Percentiles rank a stretch among this genome's conserved stretches.
These are phyloP conservation scores for Fragum sueziense DNA, from an alignment of 2,888 invertebrate species.

Conservation along the genomic window DNA sequence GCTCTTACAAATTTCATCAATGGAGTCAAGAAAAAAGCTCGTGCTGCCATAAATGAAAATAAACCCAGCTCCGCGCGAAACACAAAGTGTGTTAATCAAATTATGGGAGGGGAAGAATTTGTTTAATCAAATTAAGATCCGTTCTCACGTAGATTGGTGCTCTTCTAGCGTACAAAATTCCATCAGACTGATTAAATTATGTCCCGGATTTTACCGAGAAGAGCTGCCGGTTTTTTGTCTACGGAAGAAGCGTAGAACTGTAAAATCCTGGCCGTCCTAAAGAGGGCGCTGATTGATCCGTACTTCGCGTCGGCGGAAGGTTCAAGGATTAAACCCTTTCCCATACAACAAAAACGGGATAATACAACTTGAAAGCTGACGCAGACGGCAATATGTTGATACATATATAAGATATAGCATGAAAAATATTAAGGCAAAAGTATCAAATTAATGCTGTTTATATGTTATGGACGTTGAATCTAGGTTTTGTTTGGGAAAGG, in stretches of 20 bases:
- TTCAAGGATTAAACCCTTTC: no score
- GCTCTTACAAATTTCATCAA: background rate
- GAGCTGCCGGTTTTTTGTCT: conserved; percentile 14
- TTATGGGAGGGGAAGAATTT: conserved; percentile 52
- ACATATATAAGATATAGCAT: no score
- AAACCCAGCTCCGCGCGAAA: conserved; percentile 47
- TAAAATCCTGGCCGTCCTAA: background rate
- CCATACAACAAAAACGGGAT: no score
- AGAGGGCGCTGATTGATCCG: no score
- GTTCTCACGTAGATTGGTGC: conserved; percentile 44
- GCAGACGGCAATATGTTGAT: no score
- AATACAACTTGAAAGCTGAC: no score
- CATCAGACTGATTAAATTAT: conserved; percentile 58
- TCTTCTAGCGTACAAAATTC: conserved; percentile 35
- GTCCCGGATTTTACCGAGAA: conserved; percentile 30
- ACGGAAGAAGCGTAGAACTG: conserved; percentile 13
- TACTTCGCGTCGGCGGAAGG: no score
- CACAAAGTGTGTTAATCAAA: conserved; percentile 60
- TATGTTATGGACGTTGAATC: no score
- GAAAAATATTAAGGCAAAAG: no score
- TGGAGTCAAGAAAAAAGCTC: background rate
- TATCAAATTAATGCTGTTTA: no score
- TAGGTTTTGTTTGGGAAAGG: no score
- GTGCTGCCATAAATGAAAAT: conserved; percentile 45
- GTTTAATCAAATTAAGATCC: conserved; percentile 58